phyloP scores from a whole-genome alignment of 2,797 vertebrate genomes.

The Xenops minutus region DNA sequence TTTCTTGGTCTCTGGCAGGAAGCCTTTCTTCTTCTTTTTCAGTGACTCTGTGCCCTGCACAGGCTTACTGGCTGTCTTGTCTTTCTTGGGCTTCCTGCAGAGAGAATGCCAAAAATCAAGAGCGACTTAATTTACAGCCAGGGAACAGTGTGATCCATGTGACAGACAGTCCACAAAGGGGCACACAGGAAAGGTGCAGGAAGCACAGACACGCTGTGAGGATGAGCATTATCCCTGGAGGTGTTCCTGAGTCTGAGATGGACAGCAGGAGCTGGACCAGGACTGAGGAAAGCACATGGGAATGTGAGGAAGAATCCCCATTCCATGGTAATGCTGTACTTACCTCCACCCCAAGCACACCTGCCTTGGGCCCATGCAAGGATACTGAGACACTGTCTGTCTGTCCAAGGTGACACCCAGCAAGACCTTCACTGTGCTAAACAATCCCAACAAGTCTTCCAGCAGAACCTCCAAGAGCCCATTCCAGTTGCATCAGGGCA shows the following conservation, averaged over 20 bases:
- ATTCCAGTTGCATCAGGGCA: neutral
- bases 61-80: conserved; percentile 66
- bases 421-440: neutral
- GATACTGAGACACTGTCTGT: neutral
- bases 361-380: neutral
- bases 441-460: neutral
- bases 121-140: neutral
- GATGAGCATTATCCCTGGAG: neutral
- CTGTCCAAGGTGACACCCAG: neutral
- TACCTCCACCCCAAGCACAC: neutral
- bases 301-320: neutral
- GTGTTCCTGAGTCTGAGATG: neutral
- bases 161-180: accelerated
- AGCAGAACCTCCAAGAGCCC: neutral
- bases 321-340: neutral
- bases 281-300: neutral
- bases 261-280: neutral
- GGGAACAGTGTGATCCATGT: neutral
- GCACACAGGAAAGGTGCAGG: neutral
- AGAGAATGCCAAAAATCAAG: neutral
- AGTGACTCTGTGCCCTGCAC: neutral
- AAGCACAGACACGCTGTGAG: neutral
- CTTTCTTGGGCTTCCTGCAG: conserved; percentile 84
- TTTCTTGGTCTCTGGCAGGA: conserved; percentile 90
- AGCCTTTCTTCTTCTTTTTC: conserved; percentile 87